Conservation (phyloP, 1,140 invertebrate genomes). For the Drosophila ironensis region DNA sequence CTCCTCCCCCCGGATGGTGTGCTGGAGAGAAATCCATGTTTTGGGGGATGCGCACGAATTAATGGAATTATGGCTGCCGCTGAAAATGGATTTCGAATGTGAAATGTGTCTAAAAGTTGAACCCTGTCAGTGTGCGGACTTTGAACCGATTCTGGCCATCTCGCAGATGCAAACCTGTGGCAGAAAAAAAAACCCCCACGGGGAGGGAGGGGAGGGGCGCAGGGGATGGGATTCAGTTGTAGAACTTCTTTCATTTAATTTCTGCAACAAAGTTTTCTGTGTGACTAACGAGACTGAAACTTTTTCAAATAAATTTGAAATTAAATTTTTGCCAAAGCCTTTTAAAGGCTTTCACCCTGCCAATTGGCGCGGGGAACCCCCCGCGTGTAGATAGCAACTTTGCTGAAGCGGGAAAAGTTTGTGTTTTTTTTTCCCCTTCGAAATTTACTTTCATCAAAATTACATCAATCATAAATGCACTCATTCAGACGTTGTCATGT, state of each 20-base stretch:
- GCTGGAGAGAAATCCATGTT: conserved; percentile 34
- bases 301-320: conserved; percentile 67
- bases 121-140: conserved; percentile 39
- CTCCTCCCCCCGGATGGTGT: too few relatives aligned
- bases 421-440: too few relatives aligned
- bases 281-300: conserved; percentile 60
- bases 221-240: conserved; percentile 43
- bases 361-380: not conserved
- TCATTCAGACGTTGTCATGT: conserved; percentile 53
- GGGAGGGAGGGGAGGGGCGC: not conserved
- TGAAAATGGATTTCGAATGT: conserved; percentile 58
- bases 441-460: conserved; percentile 72
- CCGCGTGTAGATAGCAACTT: not conserved
- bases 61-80: conserved; percentile 62
- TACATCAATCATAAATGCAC: conserved; percentile 78
- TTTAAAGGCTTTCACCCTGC: conserved; percentile 49
- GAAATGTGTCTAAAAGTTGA: conserved; percentile 63
- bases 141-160: conserved; percentile 53
- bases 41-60: conserved; percentile 51
- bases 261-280: conserved; percentile 62
- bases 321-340: conserved; percentile 64
- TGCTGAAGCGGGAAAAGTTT: conserved; percentile 49
- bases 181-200: conserved; percentile 6
- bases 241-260: conserved; percentile 76
- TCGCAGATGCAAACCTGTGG: conserved; percentile 15